Evolutionary conservation across 2,797 vertebrate species (phyloP).

Genomic region (Amazona finschi): DNA sequence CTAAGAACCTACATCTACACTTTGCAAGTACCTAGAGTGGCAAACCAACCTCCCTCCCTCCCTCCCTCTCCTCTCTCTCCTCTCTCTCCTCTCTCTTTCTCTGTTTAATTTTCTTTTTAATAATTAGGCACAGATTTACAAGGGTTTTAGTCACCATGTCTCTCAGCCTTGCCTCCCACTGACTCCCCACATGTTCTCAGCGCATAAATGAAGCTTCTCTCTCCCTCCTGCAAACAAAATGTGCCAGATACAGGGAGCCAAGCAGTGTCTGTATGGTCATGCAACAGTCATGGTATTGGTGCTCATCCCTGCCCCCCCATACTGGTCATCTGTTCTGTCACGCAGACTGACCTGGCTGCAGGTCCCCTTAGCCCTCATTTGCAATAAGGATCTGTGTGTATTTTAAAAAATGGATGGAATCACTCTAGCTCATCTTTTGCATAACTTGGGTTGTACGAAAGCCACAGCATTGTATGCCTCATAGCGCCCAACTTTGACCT

Average conservation of each 20-base stretch:
- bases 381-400: neutral
- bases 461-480: neutral
- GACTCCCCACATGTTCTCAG: neutral
- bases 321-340: neutral
- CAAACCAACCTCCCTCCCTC: no score
- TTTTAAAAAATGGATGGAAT: neutral
- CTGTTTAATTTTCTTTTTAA: neutral
- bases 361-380: neutral
- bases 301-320: neutral
- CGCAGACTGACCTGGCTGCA: neutral
- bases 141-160: neutral
- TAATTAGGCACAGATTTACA: neutral
- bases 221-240: neutral
- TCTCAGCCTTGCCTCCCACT: neutral
- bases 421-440: neutral
- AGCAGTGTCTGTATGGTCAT: neutral
- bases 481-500: neutral
- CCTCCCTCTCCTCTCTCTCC: no score
- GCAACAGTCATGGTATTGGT: neutral
- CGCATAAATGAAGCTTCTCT: neutral
- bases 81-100: fast-evolving
- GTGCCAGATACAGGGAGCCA: neutral
- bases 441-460: neutral
- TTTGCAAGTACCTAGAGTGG: neutral
- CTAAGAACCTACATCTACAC: neutral